Evolutionary conservation across 1,140 invertebrate genomes (phyloP).

Genomic region (Bombus terrestris): DNA sequence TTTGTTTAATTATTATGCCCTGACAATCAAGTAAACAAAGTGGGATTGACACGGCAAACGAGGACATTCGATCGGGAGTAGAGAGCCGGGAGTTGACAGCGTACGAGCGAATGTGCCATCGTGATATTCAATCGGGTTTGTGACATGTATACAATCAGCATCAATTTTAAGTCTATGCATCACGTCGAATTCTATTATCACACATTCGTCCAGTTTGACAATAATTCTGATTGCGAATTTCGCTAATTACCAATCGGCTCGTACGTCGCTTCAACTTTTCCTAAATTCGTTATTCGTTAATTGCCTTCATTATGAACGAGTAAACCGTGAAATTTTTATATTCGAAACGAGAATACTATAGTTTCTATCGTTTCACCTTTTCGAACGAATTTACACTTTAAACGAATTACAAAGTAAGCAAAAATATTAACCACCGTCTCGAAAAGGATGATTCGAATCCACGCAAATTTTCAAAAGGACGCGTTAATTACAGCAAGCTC

Average conservation of each 20-base stretch:
- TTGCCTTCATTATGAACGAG: background rate
- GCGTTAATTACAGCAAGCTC: background rate
- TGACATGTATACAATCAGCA: background rate
- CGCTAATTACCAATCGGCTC: background rate
- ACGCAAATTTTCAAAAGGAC: background rate
- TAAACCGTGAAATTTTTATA: no score
- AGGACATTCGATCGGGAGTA: background rate
- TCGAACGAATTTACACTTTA: no score
- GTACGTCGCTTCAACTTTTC: background rate
- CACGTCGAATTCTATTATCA: background rate
- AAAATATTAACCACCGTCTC: no score
- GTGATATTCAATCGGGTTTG: background rate
- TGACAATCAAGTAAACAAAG: conserved; percentile 26
- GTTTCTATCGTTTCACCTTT: no score
- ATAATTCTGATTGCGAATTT: conserved; percentile 15
- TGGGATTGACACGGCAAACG: conserved; percentile 16
- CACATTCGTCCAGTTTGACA: background rate
- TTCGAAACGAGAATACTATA: background rate
- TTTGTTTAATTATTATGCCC: conserved; percentile 11
- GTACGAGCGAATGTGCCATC: background rate
- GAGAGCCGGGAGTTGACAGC: background rate
- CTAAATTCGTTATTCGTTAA: conserved; percentile 7
- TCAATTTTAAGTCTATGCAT: conserved; percentile 27
- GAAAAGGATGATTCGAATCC: background rate
- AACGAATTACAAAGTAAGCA: no score